Base-by-base conservation (phyloP, 2,113 vertebrate species). In the Pteropus alecto region DNA sequence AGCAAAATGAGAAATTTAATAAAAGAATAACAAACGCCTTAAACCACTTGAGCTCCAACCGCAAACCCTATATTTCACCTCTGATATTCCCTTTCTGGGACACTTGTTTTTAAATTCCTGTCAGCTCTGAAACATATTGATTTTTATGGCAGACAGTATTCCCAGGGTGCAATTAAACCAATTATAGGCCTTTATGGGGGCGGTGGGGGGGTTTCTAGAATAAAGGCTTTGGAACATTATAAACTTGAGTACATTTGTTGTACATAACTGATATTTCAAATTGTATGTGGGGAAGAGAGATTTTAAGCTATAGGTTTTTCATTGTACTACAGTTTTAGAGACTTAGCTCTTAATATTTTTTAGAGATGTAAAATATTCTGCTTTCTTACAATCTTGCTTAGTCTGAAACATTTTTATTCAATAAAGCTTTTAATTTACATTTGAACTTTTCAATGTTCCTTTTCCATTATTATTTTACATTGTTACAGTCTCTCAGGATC, bases 311-410 rank as follows among this genome's bases (percentile, higher is more conserved):
- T 84, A 96, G 97, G 91, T 97, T 98, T 95, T 95, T 95, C 97
- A 97, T 96, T 98, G 93, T 98, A 97, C 96, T 98, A 94, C 98
- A 97, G 98, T 98, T 97, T 97, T 97, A 96, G 94, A 98, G 95
- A 98, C 98, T 98, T 98, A 98, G 97, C 90, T 96, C 94, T 97
- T 97, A 97, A 97, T 98, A 92, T 98, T 98, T 98, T 98, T 97
- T 98, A 97, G 98, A 98, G 98, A 96, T 99, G 98, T 99, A 99
- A 99, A 98, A 98, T 98, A 98, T 98, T 97, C 97, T 98, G 97
- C 98, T 98, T 98, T 98, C 98, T 98, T 98, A 98, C 96, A 97
- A 94, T 97, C 97, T 98, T 97, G 97, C 98, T 98, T 98, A 98
- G 19, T 95, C 93, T 96, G 87, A 94, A 98, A 98, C 90, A 97